Evolutionary conservation across 2,113 vertebrate species (phyloP).

Genomic region (Speoplatyrhinus poulsoni): DNA sequence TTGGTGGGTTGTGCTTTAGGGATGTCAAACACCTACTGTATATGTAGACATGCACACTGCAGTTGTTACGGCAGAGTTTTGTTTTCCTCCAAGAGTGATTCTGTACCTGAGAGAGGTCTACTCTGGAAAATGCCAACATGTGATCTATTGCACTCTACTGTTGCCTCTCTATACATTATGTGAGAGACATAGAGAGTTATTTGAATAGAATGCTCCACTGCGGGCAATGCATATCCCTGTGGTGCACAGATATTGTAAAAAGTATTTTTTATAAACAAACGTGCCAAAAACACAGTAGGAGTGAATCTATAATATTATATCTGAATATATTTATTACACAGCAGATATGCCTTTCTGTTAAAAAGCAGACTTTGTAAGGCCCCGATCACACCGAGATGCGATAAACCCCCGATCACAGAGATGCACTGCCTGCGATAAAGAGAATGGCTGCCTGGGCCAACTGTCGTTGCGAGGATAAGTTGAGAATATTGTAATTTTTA

Average conservation of each 20-base stretch:
- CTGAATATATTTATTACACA: too few relatives aligned
- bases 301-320: too few relatives aligned
- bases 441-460: too few relatives aligned
- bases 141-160: conserved; percentile 23
- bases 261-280: background rate
- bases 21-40: conserved; percentile 25
- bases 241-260: background rate
- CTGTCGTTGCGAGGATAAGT: too few relatives aligned
- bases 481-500: too few relatives aligned
- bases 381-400: too few relatives aligned
- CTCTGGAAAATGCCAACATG: conserved; percentile 17
- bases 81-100: conserved; percentile 13
- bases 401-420: too few relatives aligned
- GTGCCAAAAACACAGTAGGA: conserved; percentile 12
- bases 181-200: conserved; percentile 6
- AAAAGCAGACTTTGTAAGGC: too few relatives aligned
- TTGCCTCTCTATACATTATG: conserved; percentile 8
- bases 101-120: conserved; percentile 1
- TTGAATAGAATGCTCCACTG: background rate
- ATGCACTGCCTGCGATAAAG: too few relatives aligned
- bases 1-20: background rate
- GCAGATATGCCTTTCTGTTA: background rate
- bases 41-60: conserved; percentile 11
- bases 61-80: conserved; percentile 3
- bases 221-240: background rate